A percentile compares a stretch with the other conserved stretches of the same genome.
Conservation (phyloP, 2,113 vertebrate species). For the Corythaixoides concolor region DNA sequence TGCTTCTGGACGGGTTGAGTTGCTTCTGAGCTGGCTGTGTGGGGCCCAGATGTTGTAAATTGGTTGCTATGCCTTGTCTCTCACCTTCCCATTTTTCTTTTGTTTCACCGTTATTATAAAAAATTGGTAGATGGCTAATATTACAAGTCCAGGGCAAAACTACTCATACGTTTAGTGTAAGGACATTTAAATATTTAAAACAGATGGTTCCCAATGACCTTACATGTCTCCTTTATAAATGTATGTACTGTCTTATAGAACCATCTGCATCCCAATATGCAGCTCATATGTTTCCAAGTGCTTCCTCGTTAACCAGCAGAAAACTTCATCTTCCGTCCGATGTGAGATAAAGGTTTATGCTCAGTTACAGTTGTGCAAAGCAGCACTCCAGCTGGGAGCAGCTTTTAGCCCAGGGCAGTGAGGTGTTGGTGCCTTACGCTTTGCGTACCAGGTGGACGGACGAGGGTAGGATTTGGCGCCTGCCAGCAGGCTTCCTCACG, state of each 20-base stretch:
- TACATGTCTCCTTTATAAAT: constrained; percentile 75
- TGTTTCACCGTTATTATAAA: constrained; percentile 58
- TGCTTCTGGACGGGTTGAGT: background rate
- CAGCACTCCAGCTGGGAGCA: background rate
- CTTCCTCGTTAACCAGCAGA: constrained; percentile 58
- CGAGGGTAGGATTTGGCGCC: background rate
- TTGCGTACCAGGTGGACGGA: background rate
- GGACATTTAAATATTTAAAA: constrained; percentile 70
- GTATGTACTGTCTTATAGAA: constrained; percentile 65
- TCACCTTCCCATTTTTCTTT: constrained; percentile 60
- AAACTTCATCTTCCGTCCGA: constrained; percentile 51
- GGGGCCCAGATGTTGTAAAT: constrained; percentile 67
- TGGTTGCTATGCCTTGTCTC: constrained; percentile 45
- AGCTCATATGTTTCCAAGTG: constrained; percentile 72
- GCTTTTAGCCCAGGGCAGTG: background rate
- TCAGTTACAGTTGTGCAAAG: background rate
- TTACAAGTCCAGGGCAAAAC: constrained; percentile 67
- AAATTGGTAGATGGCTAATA: constrained; percentile 49
- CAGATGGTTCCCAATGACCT: constrained; percentile 72
- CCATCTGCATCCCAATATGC: constrained; percentile 70
- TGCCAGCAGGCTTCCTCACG: background rate
- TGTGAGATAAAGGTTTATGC: constrained; percentile 23
- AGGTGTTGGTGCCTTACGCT: background rate
- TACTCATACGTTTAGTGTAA: constrained; percentile 59
- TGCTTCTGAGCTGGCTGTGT: background rate